Conservation (phyloP, 2,797 vertebrate genomes). For the Danio aesculapii region DNA sequence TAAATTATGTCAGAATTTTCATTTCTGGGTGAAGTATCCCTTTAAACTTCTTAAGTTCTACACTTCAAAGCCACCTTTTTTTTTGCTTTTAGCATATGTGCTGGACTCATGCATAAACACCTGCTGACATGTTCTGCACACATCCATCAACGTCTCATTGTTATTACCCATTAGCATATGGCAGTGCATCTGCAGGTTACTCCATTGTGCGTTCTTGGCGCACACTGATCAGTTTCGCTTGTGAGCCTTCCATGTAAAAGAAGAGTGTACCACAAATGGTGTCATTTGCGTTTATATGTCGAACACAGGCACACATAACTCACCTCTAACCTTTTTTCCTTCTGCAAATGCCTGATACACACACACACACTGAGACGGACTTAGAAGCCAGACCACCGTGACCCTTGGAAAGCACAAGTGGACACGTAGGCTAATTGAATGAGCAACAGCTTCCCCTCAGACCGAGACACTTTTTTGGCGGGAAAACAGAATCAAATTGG, state of each 20-base stretch:
- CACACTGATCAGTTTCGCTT: neutral
- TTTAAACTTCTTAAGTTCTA: neutral
- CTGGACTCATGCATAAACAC: conserved; percentile 5
- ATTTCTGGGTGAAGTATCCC: neutral
- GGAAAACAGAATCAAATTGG: conserved; percentile 64
- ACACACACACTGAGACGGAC: conserved; percentile 56
- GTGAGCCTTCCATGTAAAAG: neutral
- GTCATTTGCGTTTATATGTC: neutral
- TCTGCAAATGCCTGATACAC: neutral
- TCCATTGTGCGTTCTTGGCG: conserved; percentile 30
- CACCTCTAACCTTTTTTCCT: conserved; percentile 43
- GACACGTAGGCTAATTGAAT: conserved; percentile 76
- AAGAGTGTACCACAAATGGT: neutral
- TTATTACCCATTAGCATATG: conserved; percentile 12
- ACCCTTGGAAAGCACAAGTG: conserved; percentile 75
- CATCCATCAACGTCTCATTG: conserved; percentile 39
- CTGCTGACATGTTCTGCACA: conserved; percentile 9
- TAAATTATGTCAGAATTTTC: neutral
- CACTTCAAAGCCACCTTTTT: neutral
- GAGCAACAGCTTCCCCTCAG: conserved; percentile 73
- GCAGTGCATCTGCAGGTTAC: conserved; percentile 26
- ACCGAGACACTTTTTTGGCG: conserved; percentile 77
- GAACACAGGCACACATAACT: conserved; percentile 43
- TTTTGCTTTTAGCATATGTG: conserved; percentile 11
- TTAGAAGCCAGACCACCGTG: conserved; percentile 70